Percentiles rank a stretch among this genome's conserved stretches.
Evolutionary conservation across 92 coral and sea anemone genomes (phyloP).

Genomic region (Zoanthus solanderi): DNA sequence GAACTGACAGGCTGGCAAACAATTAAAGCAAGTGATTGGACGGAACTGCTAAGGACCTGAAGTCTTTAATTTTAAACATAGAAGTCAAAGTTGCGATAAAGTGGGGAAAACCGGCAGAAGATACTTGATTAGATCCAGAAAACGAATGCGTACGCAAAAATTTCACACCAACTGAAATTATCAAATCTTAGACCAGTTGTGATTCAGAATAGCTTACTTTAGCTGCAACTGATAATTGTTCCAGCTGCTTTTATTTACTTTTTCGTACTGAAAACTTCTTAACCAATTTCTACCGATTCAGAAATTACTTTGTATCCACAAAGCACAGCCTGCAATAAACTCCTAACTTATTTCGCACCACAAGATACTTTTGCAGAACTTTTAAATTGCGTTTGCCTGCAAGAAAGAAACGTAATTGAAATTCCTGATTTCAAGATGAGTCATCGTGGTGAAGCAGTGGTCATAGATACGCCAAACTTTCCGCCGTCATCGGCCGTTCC

Average conservation of each 20-base stretch:
- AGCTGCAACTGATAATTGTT: neutral
- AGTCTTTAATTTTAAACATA: no score
- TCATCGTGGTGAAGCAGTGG: slow-evolving; percentile 7
- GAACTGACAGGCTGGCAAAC: no score
- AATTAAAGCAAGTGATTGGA: no score
- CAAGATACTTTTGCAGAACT: neutral
- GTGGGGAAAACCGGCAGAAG: neutral
- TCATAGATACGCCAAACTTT: neutral
- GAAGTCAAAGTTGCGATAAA: no score
- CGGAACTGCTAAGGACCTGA: no score
- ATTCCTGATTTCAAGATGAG: neutral
- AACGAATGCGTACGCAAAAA: neutral
- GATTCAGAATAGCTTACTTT: neutral
- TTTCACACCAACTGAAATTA: neutral
- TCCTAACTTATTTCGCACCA: neutral
- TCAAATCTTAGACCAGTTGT: neutral
- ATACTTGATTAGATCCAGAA: neutral
- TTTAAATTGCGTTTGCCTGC: neutral
- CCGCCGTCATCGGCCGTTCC: slow-evolving; percentile 10
- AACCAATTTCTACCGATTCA: neutral
- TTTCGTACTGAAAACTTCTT: neutral
- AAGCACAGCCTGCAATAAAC: neutral
- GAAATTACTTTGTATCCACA: neutral
- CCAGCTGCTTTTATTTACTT: neutral
- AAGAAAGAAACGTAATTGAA: neutral